Evolutionary conservation across 2,888 invertebrate species (phyloP), one percentile per base, ranked within the genome.

Genomic region (Ptilodon capucinus): DNA sequence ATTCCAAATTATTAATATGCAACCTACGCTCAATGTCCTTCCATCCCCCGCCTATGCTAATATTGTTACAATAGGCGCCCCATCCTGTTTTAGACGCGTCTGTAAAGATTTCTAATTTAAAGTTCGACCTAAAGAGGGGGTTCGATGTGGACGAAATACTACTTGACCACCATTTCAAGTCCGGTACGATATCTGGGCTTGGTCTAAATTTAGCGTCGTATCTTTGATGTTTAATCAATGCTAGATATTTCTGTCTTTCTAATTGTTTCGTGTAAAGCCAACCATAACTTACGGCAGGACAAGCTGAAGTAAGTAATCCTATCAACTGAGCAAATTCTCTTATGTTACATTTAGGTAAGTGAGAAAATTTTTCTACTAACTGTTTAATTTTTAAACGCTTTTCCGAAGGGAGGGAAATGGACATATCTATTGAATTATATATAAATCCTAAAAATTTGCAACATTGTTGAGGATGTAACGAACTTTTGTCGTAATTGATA

Each of bases 361-460:
- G 11, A 8, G 5, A 23, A 2, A 30, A 43, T 8, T 40, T 36
- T 7, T 21, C 23, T 6, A 43, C 36, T 5, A 41, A 23, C 1
- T 32, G 14, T n/a, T 4, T 5, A 19, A 42, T 47, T 13, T 16
- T 17, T 0, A 9, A 19, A 3, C 40, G 44, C 25, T 49, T 49
- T 4, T 41, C 32, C 0, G 0, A 3, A 0, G 48, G 44, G 8
- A 46, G 28, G 0, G 14, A 40, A 9, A 50, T 8, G 7, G 42
- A 7, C 21, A 45, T 11, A 14, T 42, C 6, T 0, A 34, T 2
- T 2, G 46, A 42, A 17, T 59, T 44, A 16, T 11, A 50, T 1
- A 50, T 5, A 18, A 53, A 58, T 1, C 58, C 58, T 46, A 58
- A 25, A 23, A 45, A 49, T 11, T 42, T 44, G 34, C 46, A 46